Percentiles rank a stretch among this genome's conserved stretches.
phyloP scores from a whole-genome alignment of 1,140 invertebrate species.

The Aphidius ervi region DNA sequence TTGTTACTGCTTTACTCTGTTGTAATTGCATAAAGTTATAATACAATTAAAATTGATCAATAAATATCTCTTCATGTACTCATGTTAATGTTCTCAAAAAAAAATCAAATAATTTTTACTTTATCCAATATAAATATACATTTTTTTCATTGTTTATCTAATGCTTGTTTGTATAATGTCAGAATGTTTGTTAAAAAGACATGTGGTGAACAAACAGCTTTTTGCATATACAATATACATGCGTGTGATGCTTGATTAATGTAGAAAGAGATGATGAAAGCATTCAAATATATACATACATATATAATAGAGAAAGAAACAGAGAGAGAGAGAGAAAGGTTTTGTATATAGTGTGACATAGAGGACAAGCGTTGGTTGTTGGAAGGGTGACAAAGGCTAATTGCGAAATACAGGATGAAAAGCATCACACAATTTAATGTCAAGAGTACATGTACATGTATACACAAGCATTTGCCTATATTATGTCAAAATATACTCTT shows the following conservation, averaged over 20 bases:
- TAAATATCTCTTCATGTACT: no score
- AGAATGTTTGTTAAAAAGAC: no score
- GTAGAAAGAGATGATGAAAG: background rate
- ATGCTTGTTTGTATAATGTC: background rate
- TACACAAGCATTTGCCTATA: conserved; percentile 31
- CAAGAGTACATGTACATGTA: conserved; percentile 38
- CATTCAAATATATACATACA: background rate
- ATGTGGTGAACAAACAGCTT: background rate
- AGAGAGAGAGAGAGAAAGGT: conserved; percentile 16
- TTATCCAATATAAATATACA: no score
- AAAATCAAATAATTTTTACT: no score
- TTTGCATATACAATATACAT: background rate
- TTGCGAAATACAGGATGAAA: conserved; percentile 39
- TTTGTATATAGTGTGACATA: conserved; percentile 18
- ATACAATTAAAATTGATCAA: background rate
- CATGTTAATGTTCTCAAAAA: no score
- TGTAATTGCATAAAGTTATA: background rate
- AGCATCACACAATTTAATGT: conserved; percentile 12
- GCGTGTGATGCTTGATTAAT: conserved; percentile 7
- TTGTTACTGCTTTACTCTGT: conserved; percentile 4
- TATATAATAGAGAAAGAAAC: conserved; percentile 7
- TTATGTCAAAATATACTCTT: conserved; percentile 38
- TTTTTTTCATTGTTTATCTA: background rate
- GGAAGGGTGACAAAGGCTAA: conserved; percentile 48
- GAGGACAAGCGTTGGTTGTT: conserved; percentile 25